Percentiles rank a stretch among this genome's conserved stretches.
phyloP scores from a whole-genome alignment of 2,888 invertebrate genomes.

The Atethmia centrago region DNA sequence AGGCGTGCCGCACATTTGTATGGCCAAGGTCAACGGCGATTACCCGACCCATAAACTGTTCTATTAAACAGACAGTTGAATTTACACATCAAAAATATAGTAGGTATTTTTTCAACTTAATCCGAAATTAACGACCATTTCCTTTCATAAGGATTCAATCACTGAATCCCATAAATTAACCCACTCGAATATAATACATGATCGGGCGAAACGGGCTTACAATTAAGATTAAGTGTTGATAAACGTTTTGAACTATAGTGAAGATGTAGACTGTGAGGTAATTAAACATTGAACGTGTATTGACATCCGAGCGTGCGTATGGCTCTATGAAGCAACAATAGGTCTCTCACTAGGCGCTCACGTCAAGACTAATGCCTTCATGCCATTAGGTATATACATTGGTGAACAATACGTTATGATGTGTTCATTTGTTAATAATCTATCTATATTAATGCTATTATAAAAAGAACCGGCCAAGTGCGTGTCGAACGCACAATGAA shows the following conservation, averaged over 20 bases:
- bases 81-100: not conserved
- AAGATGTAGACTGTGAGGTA: conserved; percentile 32
- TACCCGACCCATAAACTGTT: too few relatives aligned
- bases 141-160: conserved; percentile 36
- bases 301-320: conserved; percentile 49
- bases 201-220: conserved; percentile 6
- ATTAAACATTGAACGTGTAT: conserved; percentile 55
- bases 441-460: too few relatives aligned
- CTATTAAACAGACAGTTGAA: not conserved
- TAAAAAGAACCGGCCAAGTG: too few relatives aligned
- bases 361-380: conserved; percentile 18
- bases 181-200: not conserved
- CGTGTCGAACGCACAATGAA: too few relatives aligned
- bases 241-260: conserved; percentile 20
- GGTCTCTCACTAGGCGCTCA: conserved; percentile 26
- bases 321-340: conserved; percentile 61
- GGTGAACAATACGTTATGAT: conserved; percentile 5
- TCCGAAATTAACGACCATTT: not conserved
- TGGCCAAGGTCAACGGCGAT: too few relatives aligned
- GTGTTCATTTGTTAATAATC: not conserved
- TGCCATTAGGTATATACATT: not conserved
- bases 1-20: too few relatives aligned
- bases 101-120: not conserved
- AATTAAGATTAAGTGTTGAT: conserved; percentile 24
- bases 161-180: conserved; percentile 8